phyloP scores from a whole-genome alignment of 2,113 vertebrate species.

The Pteropus alecto region DNA sequence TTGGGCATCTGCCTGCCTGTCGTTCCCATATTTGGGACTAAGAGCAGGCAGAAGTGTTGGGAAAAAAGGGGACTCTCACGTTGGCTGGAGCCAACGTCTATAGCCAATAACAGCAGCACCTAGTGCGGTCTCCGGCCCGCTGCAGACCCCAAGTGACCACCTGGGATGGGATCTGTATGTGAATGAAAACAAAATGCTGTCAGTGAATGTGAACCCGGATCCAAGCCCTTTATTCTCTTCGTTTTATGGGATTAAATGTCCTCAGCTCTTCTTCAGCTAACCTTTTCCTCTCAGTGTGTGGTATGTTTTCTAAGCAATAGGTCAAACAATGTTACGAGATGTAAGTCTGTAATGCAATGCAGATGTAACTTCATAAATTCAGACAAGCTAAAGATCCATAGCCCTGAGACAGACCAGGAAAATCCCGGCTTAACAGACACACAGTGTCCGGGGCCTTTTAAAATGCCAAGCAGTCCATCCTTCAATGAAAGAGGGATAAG shows the following conservation, averaged over 20 bases:
- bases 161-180: neutral
- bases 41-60: constrained; percentile 67
- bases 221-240: neutral
- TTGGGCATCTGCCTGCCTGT: constrained; percentile 62
- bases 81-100: constrained; percentile 34
- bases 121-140: neutral
- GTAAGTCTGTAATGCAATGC: constrained; percentile 60
- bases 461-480: neutral
- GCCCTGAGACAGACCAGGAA: constrained; percentile 41
- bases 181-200: constrained; percentile 44
- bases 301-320: constrained; percentile 40
- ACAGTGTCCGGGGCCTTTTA: neutral
- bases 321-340: constrained; percentile 49
- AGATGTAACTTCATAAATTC: constrained; percentile 62
- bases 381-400: constrained; percentile 38
- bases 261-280: constrained; percentile 27
- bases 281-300: constrained; percentile 58
- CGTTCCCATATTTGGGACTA: constrained; percentile 75
- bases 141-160: neutral
- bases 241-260: constrained; percentile 57
- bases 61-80: constrained; percentile 28
- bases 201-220: neutral
- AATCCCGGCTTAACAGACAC: neutral
- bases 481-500: neutral
- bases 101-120: neutral